Evolutionary conservation across 2,797 vertebrate genomes (phyloP), one percentile per base, ranked within the genome.

Genomic region (Tangara arthus): DNA sequence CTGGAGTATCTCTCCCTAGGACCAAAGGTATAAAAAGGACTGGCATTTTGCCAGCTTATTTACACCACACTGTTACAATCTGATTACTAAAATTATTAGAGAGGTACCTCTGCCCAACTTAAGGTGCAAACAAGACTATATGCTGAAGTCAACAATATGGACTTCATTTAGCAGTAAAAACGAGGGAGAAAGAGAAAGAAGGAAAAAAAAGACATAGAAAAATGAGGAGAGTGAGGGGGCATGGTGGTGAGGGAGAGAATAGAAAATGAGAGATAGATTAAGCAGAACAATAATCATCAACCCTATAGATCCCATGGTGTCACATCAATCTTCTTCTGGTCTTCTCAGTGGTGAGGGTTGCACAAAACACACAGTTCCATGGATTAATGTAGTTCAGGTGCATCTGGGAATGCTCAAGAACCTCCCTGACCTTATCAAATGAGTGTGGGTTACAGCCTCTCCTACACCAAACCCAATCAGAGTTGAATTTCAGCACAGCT

Each of bases 141-240:
- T 17, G 13, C 23, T 5, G 8, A 76, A 52, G 19, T 44, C 23
- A 44, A n/a, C 20, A 68, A 7, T 8, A 52, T 28, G 20, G 16
- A 34, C 39, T 53, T 85, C 39, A 68, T 53, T 53, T 46, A 68
- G n/a, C 39, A 34, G 24, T 24, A 60, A 39, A 39, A 39, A 3
- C 11, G 9, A 39, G 5, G 4, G 11, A 1, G 26, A 26, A 12
- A 27, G 12, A 27, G 35, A 35, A 35, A 22, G 3, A 34, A 15
- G 7, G 10, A 37, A 41, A 11, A 37, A 15, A 56, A 32, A 35
- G 15, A 37, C 50, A 66, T 11, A 52, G 53, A n/a, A 17, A 37
- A n/a, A 3, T 0, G 0, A n/a, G 28, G 23, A 44, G 23, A 68
- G 7, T 14, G 28, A 41, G 23, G 3, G 15, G 19, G 3, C 0